Conservation (phyloP, 2,113 vertebrate genomes). For the Epinephelus lanceolatus region DNA sequence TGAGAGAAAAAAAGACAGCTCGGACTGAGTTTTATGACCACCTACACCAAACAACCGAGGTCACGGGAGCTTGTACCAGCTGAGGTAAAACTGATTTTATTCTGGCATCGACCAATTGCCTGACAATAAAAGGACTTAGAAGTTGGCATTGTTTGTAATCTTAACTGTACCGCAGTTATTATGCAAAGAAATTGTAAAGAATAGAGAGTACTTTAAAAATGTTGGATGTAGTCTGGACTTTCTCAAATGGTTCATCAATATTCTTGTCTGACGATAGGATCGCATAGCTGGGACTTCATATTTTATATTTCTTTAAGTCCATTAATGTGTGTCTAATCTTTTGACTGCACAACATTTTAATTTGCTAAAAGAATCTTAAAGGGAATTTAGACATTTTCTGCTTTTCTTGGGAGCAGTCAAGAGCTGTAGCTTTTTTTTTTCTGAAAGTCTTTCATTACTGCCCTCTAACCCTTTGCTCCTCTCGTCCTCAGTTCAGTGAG, state of each 20-base stretch:
- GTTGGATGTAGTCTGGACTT: not conserved
- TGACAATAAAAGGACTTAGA: too few relatives aligned
- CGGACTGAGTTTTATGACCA: too few relatives aligned
- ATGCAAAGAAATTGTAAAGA: not conserved
- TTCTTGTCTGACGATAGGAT: not conserved
- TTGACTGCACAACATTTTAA: not conserved
- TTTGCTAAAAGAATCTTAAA: not conserved
- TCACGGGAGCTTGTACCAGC: too few relatives aligned
- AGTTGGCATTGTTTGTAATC: not conserved
- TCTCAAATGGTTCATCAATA: not conserved
- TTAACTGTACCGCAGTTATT: too few relatives aligned
- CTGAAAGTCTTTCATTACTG: not conserved
- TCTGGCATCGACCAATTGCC: too few relatives aligned
- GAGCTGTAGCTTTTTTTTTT: too few relatives aligned
- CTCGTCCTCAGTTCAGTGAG: conserved; percentile 81
- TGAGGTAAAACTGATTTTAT: too few relatives aligned
- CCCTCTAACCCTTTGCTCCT: not conserved
- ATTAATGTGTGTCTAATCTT: not conserved
- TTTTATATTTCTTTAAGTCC: not conserved
- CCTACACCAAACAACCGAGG: too few relatives aligned
- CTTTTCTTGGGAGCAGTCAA: not conserved
- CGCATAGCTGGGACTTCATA: too few relatives aligned
- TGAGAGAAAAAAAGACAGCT: too few relatives aligned
- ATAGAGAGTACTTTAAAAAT: too few relatives aligned
- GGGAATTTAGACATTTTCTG: not conserved